phyloP scores from a whole-genome alignment of 2,113 vertebrate species.

The Burhinus oedicnemus region DNA sequence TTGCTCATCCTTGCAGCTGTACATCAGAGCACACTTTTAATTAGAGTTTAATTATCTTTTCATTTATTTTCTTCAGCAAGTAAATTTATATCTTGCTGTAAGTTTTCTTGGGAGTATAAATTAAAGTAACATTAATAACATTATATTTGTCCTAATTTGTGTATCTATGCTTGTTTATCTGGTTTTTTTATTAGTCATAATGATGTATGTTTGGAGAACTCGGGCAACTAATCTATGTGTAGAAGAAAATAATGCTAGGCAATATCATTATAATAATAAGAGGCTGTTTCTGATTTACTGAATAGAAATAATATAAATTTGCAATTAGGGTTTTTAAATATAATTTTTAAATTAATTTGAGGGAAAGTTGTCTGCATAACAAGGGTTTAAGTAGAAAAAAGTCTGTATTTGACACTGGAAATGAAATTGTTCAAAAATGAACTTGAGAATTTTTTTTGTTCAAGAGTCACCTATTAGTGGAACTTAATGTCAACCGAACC shows the following conservation, averaged over 20 bases:
- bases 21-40: conserved; percentile 62
- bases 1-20: conserved; percentile 43
- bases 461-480: neutral
- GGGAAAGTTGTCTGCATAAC: neutral
- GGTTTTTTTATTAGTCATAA: conserved; percentile 42
- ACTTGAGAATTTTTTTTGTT: neutral
- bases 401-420: neutral
- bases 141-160: conserved; percentile 61
- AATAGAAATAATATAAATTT: conserved; percentile 24
- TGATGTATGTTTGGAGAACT: conserved; percentile 43
- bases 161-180: conserved; percentile 48
- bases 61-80: conserved; percentile 49
- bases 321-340: neutral
- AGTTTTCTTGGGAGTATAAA: conserved; percentile 62
- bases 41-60: conserved; percentile 66
- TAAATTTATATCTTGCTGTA: conserved; percentile 57
- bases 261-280: conserved; percentile 44
- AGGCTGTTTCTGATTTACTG: conserved; percentile 38
- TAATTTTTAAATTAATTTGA: neutral
- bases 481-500: neutral
- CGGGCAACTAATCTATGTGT: conserved; percentile 25
- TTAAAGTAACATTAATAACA: conserved; percentile 52
- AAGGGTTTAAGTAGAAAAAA: neutral
- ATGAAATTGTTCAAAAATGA: neutral
- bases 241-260: conserved; percentile 22